These are phyloP conservation scores for Pocillopora damicornis DNA, from an alignment of 64 coral and sea anemone genomes.

Conservation along the genomic window DNA sequence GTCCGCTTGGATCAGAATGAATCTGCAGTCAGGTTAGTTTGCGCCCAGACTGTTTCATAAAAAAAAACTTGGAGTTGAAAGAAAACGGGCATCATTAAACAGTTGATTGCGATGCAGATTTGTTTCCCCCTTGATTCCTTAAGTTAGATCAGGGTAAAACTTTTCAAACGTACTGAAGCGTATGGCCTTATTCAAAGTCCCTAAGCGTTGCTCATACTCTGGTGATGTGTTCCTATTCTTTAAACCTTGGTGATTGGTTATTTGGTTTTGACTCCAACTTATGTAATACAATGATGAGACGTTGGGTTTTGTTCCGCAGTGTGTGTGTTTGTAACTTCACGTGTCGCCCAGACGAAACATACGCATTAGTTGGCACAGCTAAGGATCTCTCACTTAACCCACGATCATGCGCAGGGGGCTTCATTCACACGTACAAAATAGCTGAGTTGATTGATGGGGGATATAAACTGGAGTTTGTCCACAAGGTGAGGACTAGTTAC, in stretches of 20 bases:
- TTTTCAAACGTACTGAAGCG: too few relatives aligned
- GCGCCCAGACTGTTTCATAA: too few relatives aligned
- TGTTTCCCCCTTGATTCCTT: too few relatives aligned
- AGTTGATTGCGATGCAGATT: too few relatives aligned
- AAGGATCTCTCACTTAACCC: constrained; percentile 93
- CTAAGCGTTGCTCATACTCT: too few relatives aligned
- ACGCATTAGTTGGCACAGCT: constrained; percentile 84
- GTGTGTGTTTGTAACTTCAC: constrained; percentile 90
- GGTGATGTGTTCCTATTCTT: too few relatives aligned
- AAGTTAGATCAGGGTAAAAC: too few relatives aligned
- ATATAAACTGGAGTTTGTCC: constrained; percentile 89
- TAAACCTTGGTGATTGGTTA: too few relatives aligned
- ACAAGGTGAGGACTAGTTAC: constrained; percentile 53
- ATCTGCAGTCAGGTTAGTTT: constrained; percentile 83
- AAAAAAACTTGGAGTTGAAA: neutral
- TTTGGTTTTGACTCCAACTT: neutral
- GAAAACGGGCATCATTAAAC: too few relatives aligned
- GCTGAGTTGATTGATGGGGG: constrained; percentile 60
- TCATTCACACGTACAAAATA: constrained; percentile 76
- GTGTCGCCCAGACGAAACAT: constrained; percentile 84
- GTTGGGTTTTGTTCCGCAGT: constrained; percentile 31
- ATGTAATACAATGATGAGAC: neutral
- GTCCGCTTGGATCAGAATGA: constrained; percentile 95
- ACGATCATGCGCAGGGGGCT: constrained; percentile 88
- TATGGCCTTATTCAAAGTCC: too few relatives aligned